phyloP scores from a whole-genome alignment of 2,888 invertebrate genomes.

The Torymus tubicola region DNA sequence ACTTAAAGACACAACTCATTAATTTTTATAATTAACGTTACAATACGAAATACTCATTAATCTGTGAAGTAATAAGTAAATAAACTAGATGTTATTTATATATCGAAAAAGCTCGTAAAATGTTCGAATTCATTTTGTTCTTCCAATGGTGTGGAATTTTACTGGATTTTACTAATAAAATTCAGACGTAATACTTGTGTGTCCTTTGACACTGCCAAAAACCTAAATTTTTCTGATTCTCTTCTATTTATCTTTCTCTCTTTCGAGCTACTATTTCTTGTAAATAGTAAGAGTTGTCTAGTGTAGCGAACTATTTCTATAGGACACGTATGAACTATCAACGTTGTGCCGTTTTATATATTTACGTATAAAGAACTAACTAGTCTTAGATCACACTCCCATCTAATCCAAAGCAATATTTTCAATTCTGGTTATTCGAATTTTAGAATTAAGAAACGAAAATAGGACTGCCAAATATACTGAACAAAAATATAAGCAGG shows the following conservation, averaged over 20 bases:
- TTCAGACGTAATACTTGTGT: constrained; percentile 2
- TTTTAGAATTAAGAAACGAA: constrained; percentile 25
- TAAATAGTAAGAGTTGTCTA: constrained; percentile 38
- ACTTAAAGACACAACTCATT: constrained; percentile 22
- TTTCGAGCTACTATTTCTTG: constrained; percentile 24
- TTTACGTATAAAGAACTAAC: constrained; percentile 27
- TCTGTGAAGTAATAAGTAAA: background rate
- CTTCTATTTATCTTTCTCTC: background rate
- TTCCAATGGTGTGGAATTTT: no score
- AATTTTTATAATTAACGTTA: constrained; percentile 11
- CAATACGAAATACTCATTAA: background rate
- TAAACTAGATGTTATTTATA: background rate
- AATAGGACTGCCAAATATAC: constrained; percentile 33
- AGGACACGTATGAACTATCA: constrained; percentile 22
- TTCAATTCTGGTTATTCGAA: constrained; percentile 26
- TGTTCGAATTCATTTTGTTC: no score
- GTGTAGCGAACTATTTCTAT: constrained; percentile 24
- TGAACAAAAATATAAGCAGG: constrained; percentile 15
- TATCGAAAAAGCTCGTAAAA: no score
- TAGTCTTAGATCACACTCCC: constrained; percentile 49
- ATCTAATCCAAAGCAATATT: constrained; percentile 41
- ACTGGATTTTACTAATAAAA: background rate
- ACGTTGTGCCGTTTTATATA: constrained; percentile 49
- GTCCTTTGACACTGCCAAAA: constrained; percentile 37
- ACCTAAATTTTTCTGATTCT: background rate